Evolutionary conservation across 2,797 vertebrate species (phyloP), one percentile per base, ranked within the genome.

Genomic region (Sphaeramia orbicularis): DNA sequence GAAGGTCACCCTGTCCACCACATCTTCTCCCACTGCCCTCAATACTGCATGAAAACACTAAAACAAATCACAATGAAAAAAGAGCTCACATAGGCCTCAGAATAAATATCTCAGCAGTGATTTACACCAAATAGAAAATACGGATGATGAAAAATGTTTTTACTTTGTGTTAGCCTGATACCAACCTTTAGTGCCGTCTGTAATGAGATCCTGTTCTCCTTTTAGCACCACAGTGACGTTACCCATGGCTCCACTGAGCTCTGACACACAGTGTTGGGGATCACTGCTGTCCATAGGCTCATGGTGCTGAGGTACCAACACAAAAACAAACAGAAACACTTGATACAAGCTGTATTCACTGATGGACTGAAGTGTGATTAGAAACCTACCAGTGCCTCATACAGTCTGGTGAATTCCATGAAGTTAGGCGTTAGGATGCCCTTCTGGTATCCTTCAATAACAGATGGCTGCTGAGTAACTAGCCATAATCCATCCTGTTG

Each of bases 401-500:
- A 96, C 0, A 99, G 93, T 41, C 97, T 94, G 61, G 93, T 94
- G 78, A 99, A 99, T 88, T 99, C 98, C 95, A 97, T 93, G 3
- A 94, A 92, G 91, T 99, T 99, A 7, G 98, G 98, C 6, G 98
- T 99, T 44, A 99, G 95, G 78, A 99, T 94, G 36, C 94, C 97
- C 89, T 95, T 95, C 74, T 90, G 95, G 88, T 99, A 98, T 14
- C 96, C 97, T 38, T 96, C 96, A 79, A 99, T 95, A 69, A 99
- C 89, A 70, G 96, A 94, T 1, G 97, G 98, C 36, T 97, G 95
- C 86, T 96, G 95, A 10, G 96, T 94, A 61, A 99, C 90, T 38
- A 99, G 94, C 97, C 97, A 99, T 80, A 99, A 93, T 78, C 97
- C 98, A 4, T 99, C 98, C 98, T 99, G 89, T 55, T 74, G 55